These are phyloP conservation scores for Notospermus geniculatus DNA, from an alignment of 1,140 invertebrate species.

Conservation along the genomic window DNA sequence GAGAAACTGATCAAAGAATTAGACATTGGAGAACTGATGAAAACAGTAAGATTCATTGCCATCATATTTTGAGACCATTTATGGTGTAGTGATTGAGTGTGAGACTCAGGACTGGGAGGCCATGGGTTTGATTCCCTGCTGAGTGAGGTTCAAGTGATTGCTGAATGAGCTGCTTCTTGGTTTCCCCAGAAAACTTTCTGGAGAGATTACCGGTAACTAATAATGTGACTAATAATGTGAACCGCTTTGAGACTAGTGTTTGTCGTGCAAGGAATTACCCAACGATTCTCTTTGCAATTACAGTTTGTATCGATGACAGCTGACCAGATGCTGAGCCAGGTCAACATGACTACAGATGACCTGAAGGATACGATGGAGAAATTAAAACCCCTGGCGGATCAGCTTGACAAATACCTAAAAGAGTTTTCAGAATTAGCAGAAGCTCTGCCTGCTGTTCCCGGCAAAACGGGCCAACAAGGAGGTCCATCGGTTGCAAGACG, in stretches of 20 bases:
- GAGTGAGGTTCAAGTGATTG: not conserved
- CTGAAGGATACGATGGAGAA: conserved; percentile 16
- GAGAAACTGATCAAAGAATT: conserved; percentile 28
- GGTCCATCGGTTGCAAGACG: not conserved
- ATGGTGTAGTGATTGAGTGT: not conserved
- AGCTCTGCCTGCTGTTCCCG: not conserved
- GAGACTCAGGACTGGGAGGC: not conserved
- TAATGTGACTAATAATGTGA: not conserved
- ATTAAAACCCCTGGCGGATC: conserved; percentile 9
- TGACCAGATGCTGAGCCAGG: not conserved
- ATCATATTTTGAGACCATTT: not conserved
- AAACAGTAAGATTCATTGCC: conserved; percentile 29
- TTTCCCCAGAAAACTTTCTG: not conserved
- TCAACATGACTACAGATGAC: conserved; percentile 9
- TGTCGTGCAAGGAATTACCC: not conserved
- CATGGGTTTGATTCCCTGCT: not conserved
- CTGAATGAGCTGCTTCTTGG: not conserved
- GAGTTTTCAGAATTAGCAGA: not conserved
- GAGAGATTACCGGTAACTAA: not conserved
- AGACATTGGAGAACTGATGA: conserved; percentile 36
- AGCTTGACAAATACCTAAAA: not conserved
- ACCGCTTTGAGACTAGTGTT: not conserved
- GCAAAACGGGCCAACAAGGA: not conserved
- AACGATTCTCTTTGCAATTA: not conserved
- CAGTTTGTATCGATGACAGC: not conserved